Base-by-base conservation (phyloP, 2,888 invertebrate species). In the Osmoderma eremita region DNA sequence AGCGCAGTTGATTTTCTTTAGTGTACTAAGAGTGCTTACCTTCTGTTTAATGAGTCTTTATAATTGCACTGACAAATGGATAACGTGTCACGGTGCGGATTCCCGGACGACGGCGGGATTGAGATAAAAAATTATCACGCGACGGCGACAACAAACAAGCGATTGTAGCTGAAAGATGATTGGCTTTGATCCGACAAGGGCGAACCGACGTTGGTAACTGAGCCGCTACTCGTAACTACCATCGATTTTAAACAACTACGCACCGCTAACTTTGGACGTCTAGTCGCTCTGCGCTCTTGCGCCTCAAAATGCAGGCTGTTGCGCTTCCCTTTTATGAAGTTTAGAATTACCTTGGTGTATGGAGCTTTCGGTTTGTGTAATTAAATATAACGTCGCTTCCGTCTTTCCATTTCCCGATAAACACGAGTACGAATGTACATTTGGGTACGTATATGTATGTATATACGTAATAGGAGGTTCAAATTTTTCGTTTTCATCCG, bases 221-320 rank as follows among this genome's bases (percentile, higher is more conserved):
- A 79, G 75, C 67, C 67, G 65, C 76, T 72, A 74, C 74, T 71
- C 74, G 72, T 73, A 75, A 76, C 76, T 74, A 73, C 71, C 80
- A 79, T 80, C 79, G 79, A 79, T 80, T 80, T 79, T 79, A 79
- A 80, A 78, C 75, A 73, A 73, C 73, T 71, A 69, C 74, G 74
- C 74, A 75, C 75, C 75, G 73, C 58, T 56, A 61, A 68, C 65
- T 61, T 63, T 68, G 58, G 49, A 65, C 68, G 68, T 63, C 67
- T 62, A 51, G 76, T 72, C 75, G 75, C 72, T 61, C 58, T 72
- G 70, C 70, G 75, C 67, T 75, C 70, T 71, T 75, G 75, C 75
- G 75, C 75, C 71, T 56, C 68, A 38, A 67, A 68, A 71, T 71
- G 71, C 75, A 76, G 74, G 74, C 78, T 78, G 78, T 78, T 78